Evolutionary conservation across 1,140 invertebrate genomes (phyloP).

Genomic region (Musca vetustissima): DNA sequence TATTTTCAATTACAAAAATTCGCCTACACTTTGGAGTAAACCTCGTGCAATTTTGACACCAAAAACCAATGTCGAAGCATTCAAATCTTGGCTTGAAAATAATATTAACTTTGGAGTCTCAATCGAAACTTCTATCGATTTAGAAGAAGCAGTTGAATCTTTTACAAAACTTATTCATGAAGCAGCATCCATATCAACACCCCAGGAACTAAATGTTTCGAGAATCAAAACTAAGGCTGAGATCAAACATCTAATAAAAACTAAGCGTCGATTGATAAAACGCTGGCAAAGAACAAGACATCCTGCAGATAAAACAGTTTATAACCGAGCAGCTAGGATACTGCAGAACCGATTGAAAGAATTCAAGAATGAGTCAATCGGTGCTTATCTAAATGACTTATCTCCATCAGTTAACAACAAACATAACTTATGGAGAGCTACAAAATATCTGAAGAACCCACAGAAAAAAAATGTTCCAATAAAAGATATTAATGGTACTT

Average conservation of each 20-base stretch:
- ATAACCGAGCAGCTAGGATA: not conserved
- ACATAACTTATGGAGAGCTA: slow-evolving; percentile 15
- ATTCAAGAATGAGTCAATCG: not conserved
- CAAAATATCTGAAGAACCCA: slow-evolving; percentile 10
- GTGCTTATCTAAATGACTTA: not conserved
- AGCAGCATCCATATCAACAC: slow-evolving; percentile 11
- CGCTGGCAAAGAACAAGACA: not conserved
- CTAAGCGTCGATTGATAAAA: not conserved
- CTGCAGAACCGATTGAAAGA: not conserved
- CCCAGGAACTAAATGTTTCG: not conserved
- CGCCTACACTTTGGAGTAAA: not conserved
- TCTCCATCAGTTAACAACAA: not conserved
- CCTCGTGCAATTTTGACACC: no score
- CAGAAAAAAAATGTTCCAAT: not conserved
- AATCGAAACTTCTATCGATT: not conserved
- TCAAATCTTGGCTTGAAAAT: not conserved
- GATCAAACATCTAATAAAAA: not conserved
- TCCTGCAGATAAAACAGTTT: not conserved
- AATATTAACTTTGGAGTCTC: slow-evolving; percentile 7
- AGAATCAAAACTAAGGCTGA: no score
- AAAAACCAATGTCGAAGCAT: not conserved
- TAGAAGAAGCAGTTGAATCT: slow-evolving; percentile 9
- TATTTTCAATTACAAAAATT: not conserved
- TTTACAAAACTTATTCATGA: slow-evolving; percentile 18
- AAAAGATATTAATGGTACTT: not conserved